These are phyloP conservation scores for Acronicta alni DNA, from an alignment of 2,888 invertebrate genomes.

Conservation along the genomic window DNA sequence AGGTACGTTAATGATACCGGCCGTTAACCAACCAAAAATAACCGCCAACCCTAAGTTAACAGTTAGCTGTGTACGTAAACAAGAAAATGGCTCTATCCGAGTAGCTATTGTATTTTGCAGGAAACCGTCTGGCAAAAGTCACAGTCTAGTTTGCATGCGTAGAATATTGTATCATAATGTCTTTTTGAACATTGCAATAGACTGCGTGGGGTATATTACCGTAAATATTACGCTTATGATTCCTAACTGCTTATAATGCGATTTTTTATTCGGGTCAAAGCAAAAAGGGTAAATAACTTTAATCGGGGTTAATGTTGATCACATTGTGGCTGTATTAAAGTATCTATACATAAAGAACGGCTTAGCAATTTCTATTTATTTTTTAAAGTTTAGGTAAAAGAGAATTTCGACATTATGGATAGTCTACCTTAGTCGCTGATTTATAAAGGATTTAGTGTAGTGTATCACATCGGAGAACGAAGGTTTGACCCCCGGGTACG, in stretches of 20 bases:
- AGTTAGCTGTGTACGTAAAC: constrained; percentile 26
- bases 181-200: constrained; percentile 15
- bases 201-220: constrained; percentile 19
- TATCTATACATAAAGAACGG: no score
- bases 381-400: no score
- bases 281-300: not conserved
- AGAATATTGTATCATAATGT: constrained; percentile 23
- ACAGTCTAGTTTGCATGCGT: constrained; percentile 51
- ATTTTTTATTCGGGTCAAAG: not conserved
- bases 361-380: no score
- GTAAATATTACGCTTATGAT: constrained; percentile 12
- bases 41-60: constrained; percentile 11
- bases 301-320: not conserved
- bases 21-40: not conserved
- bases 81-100: constrained; percentile 36
- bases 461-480: no score
- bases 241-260: not conserved
- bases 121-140: constrained; percentile 32
- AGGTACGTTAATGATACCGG: no score
- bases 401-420: no score
- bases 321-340: not conserved
- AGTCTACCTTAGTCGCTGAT: no score
- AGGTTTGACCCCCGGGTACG: no score
- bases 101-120: constrained; percentile 39
- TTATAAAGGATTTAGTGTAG: no score